Conservation (phyloP, 2,113 vertebrate genomes). For the Camelus bactrianus region DNA sequence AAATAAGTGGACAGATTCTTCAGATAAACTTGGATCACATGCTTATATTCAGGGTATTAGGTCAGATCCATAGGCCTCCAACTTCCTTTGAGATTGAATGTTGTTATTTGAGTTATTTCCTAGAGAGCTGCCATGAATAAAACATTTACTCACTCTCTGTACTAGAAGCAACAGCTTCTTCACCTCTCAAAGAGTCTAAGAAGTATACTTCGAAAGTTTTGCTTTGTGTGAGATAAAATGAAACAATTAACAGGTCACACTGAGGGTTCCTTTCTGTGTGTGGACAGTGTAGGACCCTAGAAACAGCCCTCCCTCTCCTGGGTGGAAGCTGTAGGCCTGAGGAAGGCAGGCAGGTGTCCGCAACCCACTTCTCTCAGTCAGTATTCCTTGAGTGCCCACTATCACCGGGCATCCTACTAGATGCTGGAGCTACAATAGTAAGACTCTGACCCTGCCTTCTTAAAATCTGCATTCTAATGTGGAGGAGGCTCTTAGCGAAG, state of each 20-base stretch:
- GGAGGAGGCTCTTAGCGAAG: not conserved
- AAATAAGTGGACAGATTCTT: not conserved
- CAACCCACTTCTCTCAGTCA: not conserved
- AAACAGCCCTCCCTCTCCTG: not conserved
- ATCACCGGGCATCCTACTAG: not conserved
- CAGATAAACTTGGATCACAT: not conserved
- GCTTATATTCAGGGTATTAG: not conserved
- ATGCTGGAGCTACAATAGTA: not conserved
- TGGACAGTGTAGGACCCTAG: not conserved
- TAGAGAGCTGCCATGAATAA: not conserved
- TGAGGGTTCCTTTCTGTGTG: not conserved
- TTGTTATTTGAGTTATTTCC: not conserved
- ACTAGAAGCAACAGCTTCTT: constrained; percentile 39
- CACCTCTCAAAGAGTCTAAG: not conserved
- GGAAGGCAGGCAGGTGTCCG: not conserved
- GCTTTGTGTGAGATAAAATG: constrained; percentile 21
- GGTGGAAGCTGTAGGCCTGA: not conserved
- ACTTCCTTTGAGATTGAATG: not conserved
- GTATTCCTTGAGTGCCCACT: not conserved
- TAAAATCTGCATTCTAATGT: not conserved
- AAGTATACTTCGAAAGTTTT: not conserved
- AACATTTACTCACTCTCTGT: constrained; percentile 18
- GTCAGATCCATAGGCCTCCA: not conserved
- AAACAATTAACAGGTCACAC: not conserved
- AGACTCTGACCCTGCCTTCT: not conserved